Evolutionary conservation across 53 echinoderm and acorn worm species (phyloP), one percentile per base, ranked within the genome.

Genomic region (Paelopatides confundens): DNA sequence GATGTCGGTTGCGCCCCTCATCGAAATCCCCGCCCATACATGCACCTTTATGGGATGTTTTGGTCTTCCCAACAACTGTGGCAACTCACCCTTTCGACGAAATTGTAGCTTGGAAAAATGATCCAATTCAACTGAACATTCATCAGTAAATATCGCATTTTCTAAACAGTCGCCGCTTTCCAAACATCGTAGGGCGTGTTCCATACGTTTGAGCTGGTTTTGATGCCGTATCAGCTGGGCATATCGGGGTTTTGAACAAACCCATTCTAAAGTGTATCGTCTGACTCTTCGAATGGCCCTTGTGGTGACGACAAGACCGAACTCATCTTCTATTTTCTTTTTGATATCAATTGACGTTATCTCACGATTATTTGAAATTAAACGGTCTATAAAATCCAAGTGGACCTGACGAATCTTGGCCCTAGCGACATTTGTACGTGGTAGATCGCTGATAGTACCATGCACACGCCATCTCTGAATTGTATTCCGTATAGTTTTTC

Each of bases 141-240:
- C 86, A 49, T 85, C 69, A 9, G 86, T 85, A 18, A 85, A 85
- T 7, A 67, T 85, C 2, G 67, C 86, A 32, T 85, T 67, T 2
- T 7, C 10, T 0, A 85, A 85, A 4, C 8, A 13, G 39, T 85
- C 69, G n/a, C 47, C 30, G 3, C 24, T 85, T 13, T 63, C 79
- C 3, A 78, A 10, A 14, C 79, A 78, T 2, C 51, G 17, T 8
- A 52, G 49, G 3, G 79, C 50, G 31, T 53, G 50, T 40, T 78
- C 78, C 10, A 78, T 31, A 18, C 51, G 30, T 3, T n/a, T n/a
- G 23, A 23, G 35, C 36, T 76, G 76, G 50, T 49, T 78, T 52
- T 50, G 24, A 3, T 51, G 50, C 1, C 53, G 50, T 17, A 78
- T 78, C 23, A 78, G 79, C 18, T 78, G 52, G 15, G 79, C 51